Evolutionary conservation across 2,888 invertebrate genomes (phyloP), one percentile per base, ranked within the genome.

Genomic region (Drosophila barbarae): DNA sequence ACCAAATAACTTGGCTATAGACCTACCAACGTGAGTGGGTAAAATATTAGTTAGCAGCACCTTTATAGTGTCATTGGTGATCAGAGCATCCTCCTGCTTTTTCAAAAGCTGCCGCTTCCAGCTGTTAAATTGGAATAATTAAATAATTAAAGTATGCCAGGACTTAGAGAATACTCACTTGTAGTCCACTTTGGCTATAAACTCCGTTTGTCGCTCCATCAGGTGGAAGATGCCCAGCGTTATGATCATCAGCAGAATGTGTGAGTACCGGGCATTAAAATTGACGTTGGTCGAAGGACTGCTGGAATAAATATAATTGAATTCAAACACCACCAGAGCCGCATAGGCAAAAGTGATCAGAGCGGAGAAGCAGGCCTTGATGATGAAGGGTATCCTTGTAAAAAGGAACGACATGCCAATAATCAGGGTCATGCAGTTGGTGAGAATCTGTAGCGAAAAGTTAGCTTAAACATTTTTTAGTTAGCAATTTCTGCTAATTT

Each of bases 31-130:
- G 89, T 98, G 97, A 21, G 93, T 93, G 0, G 98, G 98, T 38
- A 98, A 90, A 84, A 98, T 98, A 87, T 98, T 98, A 84, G 96
- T 94, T 38, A 98, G 91, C 36, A 98, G 91, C 89, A 96, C 93
- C 82, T 94, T 95, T 88, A 98, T 98, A 0, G 97, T 94, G 77
- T 93, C 93, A 72, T 96, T 93, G 87, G 95, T 95, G n/a, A 93
- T 93, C 76, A 94, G 93, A 0, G 96, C 96, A 88, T 97, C 95
- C 72, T 94, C 92, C 88, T 96, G 95, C 86, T 98, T 97, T 73
- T 93, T 93, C 77, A 95, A 94, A 30, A 94, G 90, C 85, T 97
- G 90, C 18, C 89, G 86, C 71, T 90, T 94, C 94, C 95, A 95
- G 63, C 90, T 90, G 64, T 23, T n/a, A 39, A 59, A 54, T 36